These are phyloP conservation scores for Clusia tigrina DNA, from an alignment of 2,888 invertebrate genomes.

Conservation along the genomic window DNA sequence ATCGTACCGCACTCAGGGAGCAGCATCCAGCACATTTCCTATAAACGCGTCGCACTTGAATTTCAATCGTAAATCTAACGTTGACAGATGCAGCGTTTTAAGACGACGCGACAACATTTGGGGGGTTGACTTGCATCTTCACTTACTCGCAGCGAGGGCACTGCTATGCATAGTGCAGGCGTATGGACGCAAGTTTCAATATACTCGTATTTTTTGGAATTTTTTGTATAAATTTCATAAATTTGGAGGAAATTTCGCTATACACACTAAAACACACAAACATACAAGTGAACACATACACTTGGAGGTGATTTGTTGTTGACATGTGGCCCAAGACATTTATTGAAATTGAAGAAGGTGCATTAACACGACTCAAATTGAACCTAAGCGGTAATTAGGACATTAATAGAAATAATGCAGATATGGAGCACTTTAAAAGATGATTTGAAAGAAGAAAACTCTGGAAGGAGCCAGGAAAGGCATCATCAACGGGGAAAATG, in stretches of 20 bases:
- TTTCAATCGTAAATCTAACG: slow-evolving; percentile 6
- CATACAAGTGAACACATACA: too few relatives aligned
- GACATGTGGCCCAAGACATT: background rate
- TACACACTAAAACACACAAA: too few relatives aligned
- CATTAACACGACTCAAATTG: too few relatives aligned
- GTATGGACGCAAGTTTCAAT: too few relatives aligned
- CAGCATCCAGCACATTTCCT: background rate
- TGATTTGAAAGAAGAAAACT: too few relatives aligned
- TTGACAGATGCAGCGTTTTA: slow-evolving; percentile 5
- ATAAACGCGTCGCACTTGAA: slow-evolving; percentile 5
- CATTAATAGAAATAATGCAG: too few relatives aligned
- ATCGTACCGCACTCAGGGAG: background rate
- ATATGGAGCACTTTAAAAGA: too few relatives aligned
- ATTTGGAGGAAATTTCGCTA: background rate
- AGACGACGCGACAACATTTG: background rate
- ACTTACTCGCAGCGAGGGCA: background rate
- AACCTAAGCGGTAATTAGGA: too few relatives aligned
- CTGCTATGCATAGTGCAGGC: too few relatives aligned
- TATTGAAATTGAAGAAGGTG: too few relatives aligned
- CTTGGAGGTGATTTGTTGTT: background rate
- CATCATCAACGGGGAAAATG: too few relatives aligned
- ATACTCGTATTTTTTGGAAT: background rate
- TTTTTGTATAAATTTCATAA: background rate
- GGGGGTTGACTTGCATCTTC: background rate
- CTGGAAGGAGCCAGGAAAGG: too few relatives aligned